Conservation (phyloP, 2,113 vertebrate genomes). For the Myiagra hebetior region DNA sequence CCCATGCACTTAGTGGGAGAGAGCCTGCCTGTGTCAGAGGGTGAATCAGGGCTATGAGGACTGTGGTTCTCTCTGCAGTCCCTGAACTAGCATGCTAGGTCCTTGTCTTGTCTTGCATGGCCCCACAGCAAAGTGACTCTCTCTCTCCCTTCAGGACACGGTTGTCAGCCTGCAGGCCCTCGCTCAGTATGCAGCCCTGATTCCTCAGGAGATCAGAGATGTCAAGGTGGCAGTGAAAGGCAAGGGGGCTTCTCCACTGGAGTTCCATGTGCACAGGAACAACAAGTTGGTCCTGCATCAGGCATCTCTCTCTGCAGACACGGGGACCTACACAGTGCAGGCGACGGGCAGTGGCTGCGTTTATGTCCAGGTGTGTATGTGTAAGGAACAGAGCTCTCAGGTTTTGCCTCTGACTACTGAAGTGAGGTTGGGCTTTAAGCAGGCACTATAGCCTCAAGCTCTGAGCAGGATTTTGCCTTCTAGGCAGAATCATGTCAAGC, state of each 20-base stretch:
- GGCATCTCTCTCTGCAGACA: conserved; percentile 35
- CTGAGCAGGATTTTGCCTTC: not conserved
- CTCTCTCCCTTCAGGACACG: conserved; percentile 64
- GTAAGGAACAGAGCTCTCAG: not conserved
- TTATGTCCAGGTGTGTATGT: conserved; percentile 59
- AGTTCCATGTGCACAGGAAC: conserved; percentile 68
- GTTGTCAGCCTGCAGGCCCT: conserved; percentile 74
- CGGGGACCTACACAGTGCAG: conserved; percentile 58
- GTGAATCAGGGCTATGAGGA: not conserved
- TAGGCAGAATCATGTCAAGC: not conserved
- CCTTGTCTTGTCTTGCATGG: not conserved
- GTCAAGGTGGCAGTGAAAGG: conserved; percentile 59
- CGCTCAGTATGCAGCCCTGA: conserved; percentile 62
- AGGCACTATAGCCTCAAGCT: not conserved
- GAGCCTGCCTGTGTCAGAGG: not conserved
- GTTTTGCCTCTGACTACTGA: not conserved
- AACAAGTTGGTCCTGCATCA: conserved; percentile 83
- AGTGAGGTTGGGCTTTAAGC: not conserved
- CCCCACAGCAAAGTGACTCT: not conserved
- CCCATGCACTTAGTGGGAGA: not conserved
- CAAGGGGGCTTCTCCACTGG: conserved; percentile 14
- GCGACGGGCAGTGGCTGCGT: conserved; percentile 54
- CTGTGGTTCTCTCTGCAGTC: not conserved
- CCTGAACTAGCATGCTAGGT: not conserved
- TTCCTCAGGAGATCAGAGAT: conserved; percentile 49